Evolutionary conservation across 2,888 invertebrate species (phyloP).

Genomic region (Ypsolopha sequella): DNA sequence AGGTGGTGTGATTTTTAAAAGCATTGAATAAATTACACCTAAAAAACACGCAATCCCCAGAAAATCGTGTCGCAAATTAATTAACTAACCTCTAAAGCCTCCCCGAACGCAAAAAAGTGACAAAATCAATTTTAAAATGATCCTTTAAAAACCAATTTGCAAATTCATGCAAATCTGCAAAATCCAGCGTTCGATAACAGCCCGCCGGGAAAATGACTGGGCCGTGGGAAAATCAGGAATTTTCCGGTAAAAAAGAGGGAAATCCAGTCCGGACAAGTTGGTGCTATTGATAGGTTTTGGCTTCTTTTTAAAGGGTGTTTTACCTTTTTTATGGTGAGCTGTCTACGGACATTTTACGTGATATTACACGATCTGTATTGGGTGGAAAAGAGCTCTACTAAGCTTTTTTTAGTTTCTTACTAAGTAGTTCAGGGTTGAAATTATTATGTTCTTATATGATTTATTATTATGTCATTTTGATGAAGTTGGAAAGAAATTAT

Average conservation of each 20-base stretch:
- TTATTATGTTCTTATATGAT: too few species aligned
- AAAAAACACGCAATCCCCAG: not conserved
- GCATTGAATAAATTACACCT: not conserved
- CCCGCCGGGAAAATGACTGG: not conserved
- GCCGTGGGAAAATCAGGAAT: not conserved
- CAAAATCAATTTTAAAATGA: not conserved
- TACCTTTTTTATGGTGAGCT: slow-evolving; percentile 21
- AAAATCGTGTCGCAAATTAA: not conserved
- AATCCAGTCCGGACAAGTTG: slow-evolving; percentile 29
- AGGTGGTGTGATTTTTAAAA: too few species aligned
- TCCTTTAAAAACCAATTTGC: slow-evolving; percentile 4
- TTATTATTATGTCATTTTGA: too few species aligned
- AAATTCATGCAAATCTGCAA: slow-evolving; percentile 5
- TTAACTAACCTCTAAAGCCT: not conserved
- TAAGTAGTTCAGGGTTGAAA: too few species aligned
- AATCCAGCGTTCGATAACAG: not conserved
- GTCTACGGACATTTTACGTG: slow-evolving; percentile 24
- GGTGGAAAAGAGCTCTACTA: not conserved
- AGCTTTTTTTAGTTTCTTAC: not conserved
- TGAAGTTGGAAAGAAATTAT: too few species aligned
- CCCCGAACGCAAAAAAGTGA: not conserved
- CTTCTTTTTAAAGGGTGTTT: slow-evolving; percentile 24
- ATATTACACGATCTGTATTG: not conserved
- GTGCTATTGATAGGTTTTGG: slow-evolving; percentile 57
- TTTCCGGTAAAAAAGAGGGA: not conserved